Base-by-base conservation (phyloP, 30 jellyfish, hydroid and myxozoan genomes). In the Nemopilema nomurai region DNA sequence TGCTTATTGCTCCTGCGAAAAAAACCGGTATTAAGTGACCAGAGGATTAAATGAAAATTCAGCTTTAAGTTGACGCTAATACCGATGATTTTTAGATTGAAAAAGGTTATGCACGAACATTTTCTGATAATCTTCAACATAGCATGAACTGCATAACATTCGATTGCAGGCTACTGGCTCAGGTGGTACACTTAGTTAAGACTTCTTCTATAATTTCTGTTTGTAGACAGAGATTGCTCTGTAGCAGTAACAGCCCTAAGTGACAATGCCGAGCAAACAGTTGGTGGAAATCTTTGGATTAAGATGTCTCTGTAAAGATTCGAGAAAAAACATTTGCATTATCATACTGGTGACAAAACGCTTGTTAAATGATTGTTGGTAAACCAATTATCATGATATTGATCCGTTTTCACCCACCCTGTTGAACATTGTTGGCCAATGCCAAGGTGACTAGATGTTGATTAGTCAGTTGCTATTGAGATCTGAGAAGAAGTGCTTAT, bases 1-100 rank as follows among this genome's bases (percentile, higher is more conserved):
- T 84, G 93, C 69, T 84, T 84, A 81, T 74, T 84, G 78, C 93
- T 84, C 77, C 93, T 84, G 65, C 49, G n/a, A n/a, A n/a, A n/a
- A n/a, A n/a, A n/a, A n/a, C n/a, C n/a, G n/a, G n/a, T n/a, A n/a
- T n/a, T n/a, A n/a, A n/a, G n/a, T n/a, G n/a, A n/a, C n/a, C n/a
- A n/a, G 27, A 69, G 62, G 62, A 1, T 29, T 19, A 63, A 63
- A 63, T 3, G 72, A 63, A 41, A 41, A 41, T 41, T 3, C 57
- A 41, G n/a, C n/a, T n/a, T n/a, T n/a, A n/a, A n/a, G n/a, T n/a
- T n/a, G n/a, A n/a, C n/a, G n/a, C n/a, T n/a, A n/a, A n/a, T n/a
- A n/a, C n/a, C n/a, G n/a, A n/a, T n/a, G n/a, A n/a, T n/a, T n/a
- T n/a, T n/a, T n/a, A n/a, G n/a, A n/a, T n/a, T n/a, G n/a, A n/a